Evolutionary conservation across 2,888 invertebrate genomes (phyloP), one percentile per base, ranked within the genome.

Genomic region (Linnaemya vulpina): DNA sequence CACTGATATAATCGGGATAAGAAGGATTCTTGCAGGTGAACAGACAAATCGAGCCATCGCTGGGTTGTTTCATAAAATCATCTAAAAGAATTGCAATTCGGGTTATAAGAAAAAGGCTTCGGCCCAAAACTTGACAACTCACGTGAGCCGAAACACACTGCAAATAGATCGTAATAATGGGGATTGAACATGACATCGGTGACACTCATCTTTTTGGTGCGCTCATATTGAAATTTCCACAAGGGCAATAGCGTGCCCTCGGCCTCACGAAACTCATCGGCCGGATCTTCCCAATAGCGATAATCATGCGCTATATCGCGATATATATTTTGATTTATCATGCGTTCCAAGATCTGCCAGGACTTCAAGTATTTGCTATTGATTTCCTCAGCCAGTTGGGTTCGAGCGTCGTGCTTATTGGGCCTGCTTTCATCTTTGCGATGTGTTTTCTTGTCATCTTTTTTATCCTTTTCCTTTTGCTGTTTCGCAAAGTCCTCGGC

Each of bases 11-110:
- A 91, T 99, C 98, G 0, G 99, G 98, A 92, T 94, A 97, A 0
- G 98, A 97, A 0, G 98, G 98, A 93, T 98, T 98, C 93, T 98
- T 98, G 85, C 98, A 94, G 51, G 97, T 97, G 93, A 96, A 98
- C 60, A 98, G 93, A 89, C 98, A 97, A 1, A 99, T 94, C 87
- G 96, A 95, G 0, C 98, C 98, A 67, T 95, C 95, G 82, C 94
- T 94, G 60, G 95, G 94, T 86, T 96, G 96, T 89, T 96, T 96
- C 89, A 96, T 95, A 91, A 97, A 98, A 88, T 98, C 97, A 94
- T 98, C 98, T 98, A 92, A 40, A 93, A 93, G 25, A 20, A 20
- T 9, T n/a, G n/a, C 2, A 30, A 30, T 30, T 30, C 30, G 30
- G 5, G 5, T 30, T 30, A 30, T 30, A 30, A 30, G 2, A 30